A percentile compares a stretch with the other conserved stretches of the same genome.
These are phyloP conservation scores for Staurois parvus DNA, from an alignment of 2,797 vertebrate species.

Conservation along the genomic window DNA sequence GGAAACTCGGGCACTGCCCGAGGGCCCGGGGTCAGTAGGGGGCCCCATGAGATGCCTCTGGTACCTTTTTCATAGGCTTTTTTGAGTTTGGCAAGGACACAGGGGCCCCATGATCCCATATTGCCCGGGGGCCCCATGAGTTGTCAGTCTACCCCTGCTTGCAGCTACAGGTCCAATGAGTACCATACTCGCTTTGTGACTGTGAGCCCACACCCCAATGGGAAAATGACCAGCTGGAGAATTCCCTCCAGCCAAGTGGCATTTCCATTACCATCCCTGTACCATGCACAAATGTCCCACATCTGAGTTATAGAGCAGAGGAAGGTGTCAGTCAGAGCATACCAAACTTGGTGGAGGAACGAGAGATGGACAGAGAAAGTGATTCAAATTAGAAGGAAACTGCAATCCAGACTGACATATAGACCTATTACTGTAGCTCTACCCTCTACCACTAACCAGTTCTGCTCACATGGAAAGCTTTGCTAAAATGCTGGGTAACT, in stretches of 20 bases:
- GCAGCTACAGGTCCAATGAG: slow-evolving; percentile 85
- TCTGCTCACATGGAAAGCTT: slow-evolving; percentile 67
- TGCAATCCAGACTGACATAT: slow-evolving; percentile 95
- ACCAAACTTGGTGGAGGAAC: slow-evolving; percentile 66
- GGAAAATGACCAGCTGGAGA: slow-evolving; percentile 93
- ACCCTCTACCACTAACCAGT: slow-evolving; percentile 76
- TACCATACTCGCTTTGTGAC: slow-evolving; percentile 85
- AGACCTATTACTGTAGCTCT: slow-evolving; percentile 83
- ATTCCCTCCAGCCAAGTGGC: slow-evolving; percentile 78
- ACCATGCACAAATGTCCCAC: slow-evolving; percentile 77
- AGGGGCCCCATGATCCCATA: no score
- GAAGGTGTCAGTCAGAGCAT: slow-evolving; percentile 78
- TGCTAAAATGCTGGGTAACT: slow-evolving; percentile 69
- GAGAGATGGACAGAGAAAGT: slow-evolving; percentile 81
- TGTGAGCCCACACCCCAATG: slow-evolving; percentile 92
- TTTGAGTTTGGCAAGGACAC: no score
- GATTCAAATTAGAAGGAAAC: slow-evolving; percentile 88
- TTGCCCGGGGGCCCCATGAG: no score
- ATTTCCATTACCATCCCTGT: slow-evolving; percentile 70
- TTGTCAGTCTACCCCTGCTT: no score
- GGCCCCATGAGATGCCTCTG: no score
- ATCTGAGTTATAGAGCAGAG: slow-evolving; percentile 84
- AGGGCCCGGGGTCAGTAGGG: no score
- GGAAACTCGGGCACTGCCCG: no score
- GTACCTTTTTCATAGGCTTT: no score